A percentile compares a stretch with the other conserved stretches of the same genome.
These are phyloP conservation scores for Raillietiella orientalis DNA, from an alignment of 2,888 invertebrate genomes.

Conservation along the genomic window DNA sequence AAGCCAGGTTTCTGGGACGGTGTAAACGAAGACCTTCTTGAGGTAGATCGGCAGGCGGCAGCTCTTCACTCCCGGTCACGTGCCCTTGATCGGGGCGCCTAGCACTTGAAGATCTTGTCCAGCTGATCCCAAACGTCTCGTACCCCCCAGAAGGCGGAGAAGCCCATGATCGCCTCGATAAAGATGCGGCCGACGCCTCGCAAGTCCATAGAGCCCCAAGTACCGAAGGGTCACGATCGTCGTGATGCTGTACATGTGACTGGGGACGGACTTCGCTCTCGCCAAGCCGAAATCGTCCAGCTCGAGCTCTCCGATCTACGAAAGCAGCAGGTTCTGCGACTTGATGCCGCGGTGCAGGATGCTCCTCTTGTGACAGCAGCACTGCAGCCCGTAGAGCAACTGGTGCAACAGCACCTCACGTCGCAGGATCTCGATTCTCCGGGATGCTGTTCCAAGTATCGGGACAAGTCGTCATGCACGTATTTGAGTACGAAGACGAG, in stretches of 20 bases:
- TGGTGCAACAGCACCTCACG: constrained; percentile 88
- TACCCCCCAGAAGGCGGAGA: constrained; percentile 88
- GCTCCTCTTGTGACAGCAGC: constrained; percentile 80
- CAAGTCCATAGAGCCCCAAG: constrained; percentile 76
- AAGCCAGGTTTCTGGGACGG: constrained; percentile 29
- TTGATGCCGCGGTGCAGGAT: constrained; percentile 92
- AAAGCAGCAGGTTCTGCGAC: constrained; percentile 90
- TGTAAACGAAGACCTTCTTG: constrained; percentile 15
- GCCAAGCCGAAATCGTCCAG: constrained; percentile 86
- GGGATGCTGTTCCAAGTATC: constrained; percentile 87
- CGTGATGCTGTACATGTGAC: constrained; percentile 92
- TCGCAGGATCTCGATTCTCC: constrained; percentile 79
- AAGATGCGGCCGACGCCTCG: constrained; percentile 99
- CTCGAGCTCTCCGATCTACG: constrained; percentile 84
- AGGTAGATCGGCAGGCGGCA: constrained; percentile 45
- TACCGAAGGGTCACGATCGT: constrained; percentile 98
- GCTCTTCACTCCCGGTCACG: constrained; percentile 77
- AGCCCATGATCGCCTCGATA: constrained; percentile 90
- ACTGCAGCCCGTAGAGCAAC: constrained; percentile 70
- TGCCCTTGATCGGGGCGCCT: constrained; percentile 75
- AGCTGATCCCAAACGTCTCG: constrained; percentile 89
- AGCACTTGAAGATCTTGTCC: constrained; percentile 90
- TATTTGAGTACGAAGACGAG: constrained; percentile 98
- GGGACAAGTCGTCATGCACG: constrained; percentile 93
- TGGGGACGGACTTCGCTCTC: constrained; percentile 90